Conservation (phyloP, 2,113 vertebrate species). For the Irena cyanogastra region DNA sequence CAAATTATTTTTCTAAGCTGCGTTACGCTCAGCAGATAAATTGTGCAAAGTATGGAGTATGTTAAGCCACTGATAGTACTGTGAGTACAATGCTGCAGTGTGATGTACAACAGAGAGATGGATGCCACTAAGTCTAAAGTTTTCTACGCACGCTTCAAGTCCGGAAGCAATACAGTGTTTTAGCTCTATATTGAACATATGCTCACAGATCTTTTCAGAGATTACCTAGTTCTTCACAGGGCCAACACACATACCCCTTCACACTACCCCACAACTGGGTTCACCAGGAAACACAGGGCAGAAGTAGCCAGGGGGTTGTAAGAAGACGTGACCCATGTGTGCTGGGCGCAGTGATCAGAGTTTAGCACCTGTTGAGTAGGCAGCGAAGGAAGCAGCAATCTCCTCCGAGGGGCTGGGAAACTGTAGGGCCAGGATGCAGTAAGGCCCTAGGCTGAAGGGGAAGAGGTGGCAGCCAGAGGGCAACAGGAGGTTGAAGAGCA, state of each 20-base stretch:
- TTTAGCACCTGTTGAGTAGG: background rate
- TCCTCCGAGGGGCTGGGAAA: background rate
- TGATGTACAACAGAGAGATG: background rate
- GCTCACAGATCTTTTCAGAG: background rate
- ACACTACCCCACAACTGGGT: background rate
- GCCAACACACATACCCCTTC: accelerated
- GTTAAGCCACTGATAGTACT: background rate
- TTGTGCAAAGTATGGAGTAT: background rate
- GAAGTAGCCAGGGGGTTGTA: background rate
- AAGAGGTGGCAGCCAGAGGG: background rate
- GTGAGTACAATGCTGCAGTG: background rate
- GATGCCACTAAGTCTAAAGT: background rate
- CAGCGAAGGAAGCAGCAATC: background rate
- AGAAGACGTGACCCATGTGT: background rate
- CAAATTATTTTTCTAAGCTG: background rate
- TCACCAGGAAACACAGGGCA: background rate
- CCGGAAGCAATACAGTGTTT: background rate
- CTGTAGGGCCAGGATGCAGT: background rate
- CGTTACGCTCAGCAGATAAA: accelerated
- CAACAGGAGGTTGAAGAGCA: background rate
- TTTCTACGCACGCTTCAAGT: background rate
- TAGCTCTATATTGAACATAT: accelerated
- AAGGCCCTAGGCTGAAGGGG: background rate
- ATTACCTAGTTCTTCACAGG: background rate
- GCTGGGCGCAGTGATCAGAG: background rate